These are phyloP conservation scores for Ardeotis arabs DNA, from an alignment of 2,113 vertebrate species.

Conservation along the genomic window DNA sequence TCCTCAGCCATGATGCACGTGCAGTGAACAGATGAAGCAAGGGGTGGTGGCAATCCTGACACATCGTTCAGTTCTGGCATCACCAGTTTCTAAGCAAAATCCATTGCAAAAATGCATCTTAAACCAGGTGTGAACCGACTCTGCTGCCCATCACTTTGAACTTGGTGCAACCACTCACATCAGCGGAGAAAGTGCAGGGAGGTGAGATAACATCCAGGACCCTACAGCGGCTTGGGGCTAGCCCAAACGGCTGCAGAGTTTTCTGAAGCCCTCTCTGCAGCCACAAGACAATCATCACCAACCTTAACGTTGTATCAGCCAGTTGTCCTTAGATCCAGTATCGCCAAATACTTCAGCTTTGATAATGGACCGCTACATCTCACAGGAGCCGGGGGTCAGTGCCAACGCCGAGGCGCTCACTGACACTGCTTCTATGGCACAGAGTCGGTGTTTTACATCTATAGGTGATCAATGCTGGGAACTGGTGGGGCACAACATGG, in stretches of 20 bases:
- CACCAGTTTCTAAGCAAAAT: neutral
- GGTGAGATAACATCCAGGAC: neutral
- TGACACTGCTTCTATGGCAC: neutral
- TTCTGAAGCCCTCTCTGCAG: neutral
- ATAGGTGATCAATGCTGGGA: rapidly evolving
- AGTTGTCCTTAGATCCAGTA: neutral
- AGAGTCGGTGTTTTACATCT: neutral
- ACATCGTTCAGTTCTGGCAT: neutral
- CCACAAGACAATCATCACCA: neutral
- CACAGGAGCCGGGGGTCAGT: rapidly evolving
- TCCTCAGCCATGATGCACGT: rapidly evolving
- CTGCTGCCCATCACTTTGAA: neutral
- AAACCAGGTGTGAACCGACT: neutral
- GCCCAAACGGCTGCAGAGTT: neutral
- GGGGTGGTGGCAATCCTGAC: neutral
- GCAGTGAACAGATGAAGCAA: neutral
- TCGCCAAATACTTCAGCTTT: neutral
- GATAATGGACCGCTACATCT: neutral
- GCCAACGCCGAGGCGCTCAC: rapidly evolving
- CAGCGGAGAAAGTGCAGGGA: neutral
- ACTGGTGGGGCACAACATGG: rapidly evolving
- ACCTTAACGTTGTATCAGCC: neutral
- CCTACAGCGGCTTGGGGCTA: neutral
- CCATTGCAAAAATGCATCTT: neutral
- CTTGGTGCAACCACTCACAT: neutral